Evolutionary conservation across 2,888 invertebrate genomes (phyloP).

Genomic region (Brachynemurus nebulosus): DNA sequence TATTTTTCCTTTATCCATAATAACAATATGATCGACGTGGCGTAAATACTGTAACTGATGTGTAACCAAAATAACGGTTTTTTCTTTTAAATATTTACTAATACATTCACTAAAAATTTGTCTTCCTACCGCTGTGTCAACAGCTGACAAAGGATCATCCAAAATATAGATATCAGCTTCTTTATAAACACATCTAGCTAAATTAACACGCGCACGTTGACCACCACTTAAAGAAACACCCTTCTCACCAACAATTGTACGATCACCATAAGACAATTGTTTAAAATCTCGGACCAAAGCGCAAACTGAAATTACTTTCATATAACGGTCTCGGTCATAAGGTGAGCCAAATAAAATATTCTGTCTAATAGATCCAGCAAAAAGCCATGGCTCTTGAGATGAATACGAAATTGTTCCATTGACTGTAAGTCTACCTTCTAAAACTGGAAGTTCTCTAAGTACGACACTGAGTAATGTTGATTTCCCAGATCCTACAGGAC

Average conservation of each 20-base stretch:
- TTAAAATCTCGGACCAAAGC: constrained; percentile 54
- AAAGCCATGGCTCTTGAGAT: constrained; percentile 49
- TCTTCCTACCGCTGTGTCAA: constrained; percentile 59
- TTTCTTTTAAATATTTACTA: constrained; percentile 38
- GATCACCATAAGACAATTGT: constrained; percentile 59
- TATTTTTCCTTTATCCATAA: constrained; percentile 34
- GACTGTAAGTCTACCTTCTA: constrained; percentile 29
- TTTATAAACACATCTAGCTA: constrained; percentile 61
- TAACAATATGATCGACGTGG: constrained; percentile 27
- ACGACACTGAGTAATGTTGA: constrained; percentile 32
- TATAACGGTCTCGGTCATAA: constrained; percentile 39
- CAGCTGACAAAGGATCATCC: constrained; percentile 68
- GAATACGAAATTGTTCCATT: constrained; percentile 41
- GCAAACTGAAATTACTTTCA: constrained; percentile 44
- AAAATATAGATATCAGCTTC: constrained; percentile 64
- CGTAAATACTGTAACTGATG: constrained; percentile 49
- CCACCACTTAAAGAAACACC: constrained; percentile 73
- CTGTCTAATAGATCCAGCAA: constrained; percentile 47
- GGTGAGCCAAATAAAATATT: constrained; percentile 64
- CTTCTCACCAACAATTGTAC: constrained; percentile 64
- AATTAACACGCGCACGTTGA: constrained; percentile 65
- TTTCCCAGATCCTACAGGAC: constrained; percentile 55
- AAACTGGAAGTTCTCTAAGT: constrained; percentile 32
- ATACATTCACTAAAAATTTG: constrained; percentile 61
- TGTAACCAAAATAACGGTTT: constrained; percentile 51